Evolutionary conservation across 2,113 vertebrate genomes (phyloP), one percentile per base, ranked within the genome.

Genomic region (Callithrix jacchus): DNA sequence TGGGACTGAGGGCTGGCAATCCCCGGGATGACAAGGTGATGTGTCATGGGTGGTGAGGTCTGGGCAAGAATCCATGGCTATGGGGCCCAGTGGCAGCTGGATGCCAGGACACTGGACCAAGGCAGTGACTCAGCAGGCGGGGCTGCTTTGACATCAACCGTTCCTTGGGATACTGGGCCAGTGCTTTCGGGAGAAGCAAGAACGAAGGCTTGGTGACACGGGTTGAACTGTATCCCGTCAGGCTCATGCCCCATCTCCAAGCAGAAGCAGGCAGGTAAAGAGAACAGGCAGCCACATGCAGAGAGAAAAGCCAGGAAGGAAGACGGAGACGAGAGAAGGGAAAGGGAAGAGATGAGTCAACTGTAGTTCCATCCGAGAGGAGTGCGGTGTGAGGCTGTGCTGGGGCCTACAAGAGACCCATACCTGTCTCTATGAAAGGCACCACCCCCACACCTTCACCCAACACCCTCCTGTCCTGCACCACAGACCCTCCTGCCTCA

Each of bases 181-280:
- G 93, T 0, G 9, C 54, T 56, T 49, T 23, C 14, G 70, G 49
- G 45, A 82, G 30, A 32, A 95, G 21, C 12, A 32, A 56, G 84
- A 70, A 76, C 0, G 58, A 89, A 79, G 95, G 87, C 23, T 73
- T 66, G 83, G 87, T 84, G 94, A 96, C 82, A 74, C 97, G 94
- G 98, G 97, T 87, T 47, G 97, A 96, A 98, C 97, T 98, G 16
- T 99, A 99, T 99, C 99, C 99, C 99, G 99, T 99, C 99, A 73
- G 99, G 98, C 97, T 99, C 99, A 99, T 99, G 99, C 97, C 99
- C 99, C 99, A 99, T 99, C 99, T 99, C 99, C 98, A 98, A 99
- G 98, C 98, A 93, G 98, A 98, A 98, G 98, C 98, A 97, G 98
- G 97, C 96, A 98, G 96, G 98, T 40, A 98, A 92, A 98, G 98